Base-by-base conservation (phyloP, 2,797 vertebrate species). In the Cercopithecus petaurista region DNA sequence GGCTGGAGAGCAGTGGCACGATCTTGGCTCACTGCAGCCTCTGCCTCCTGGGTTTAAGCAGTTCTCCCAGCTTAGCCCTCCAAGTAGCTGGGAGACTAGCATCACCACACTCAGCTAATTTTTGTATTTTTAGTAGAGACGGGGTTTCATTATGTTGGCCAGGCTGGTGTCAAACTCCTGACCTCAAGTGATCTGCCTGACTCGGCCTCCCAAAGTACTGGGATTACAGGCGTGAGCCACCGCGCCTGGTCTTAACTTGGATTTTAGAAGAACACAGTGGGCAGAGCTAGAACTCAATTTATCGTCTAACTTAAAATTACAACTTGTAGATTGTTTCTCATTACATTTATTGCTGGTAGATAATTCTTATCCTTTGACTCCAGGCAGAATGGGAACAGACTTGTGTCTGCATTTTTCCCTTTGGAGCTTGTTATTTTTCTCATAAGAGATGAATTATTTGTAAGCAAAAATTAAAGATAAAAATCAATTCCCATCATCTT, bases 401-500 rank as follows among this genome's bases (percentile, higher is more conserved):
- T 52, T 21, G 64, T 90, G 88, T 88, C 88, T 95, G 82, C 28
- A n/a, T 67, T 97, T 96, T 97, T 92, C 88, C 97, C 95, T 90
- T 79, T 83, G 92, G 79, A 95, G 43, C 79, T 96, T 96, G 77
- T 96, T 98, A 96, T 94, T 96, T 97, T 97, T 98, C 92, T 97
- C 90, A 75, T 88, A 97, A 97, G 88, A 96, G 93, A 97, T 96
- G 92, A 95, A 97, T 97, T 98, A 97, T 97, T 97, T 97, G 98
- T 97, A 94, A 97, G 95, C 92, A 97, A 97, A 98, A 97, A 93
- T 97, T 98, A 95, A 93, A 97, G 95, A 96, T 96, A 98, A 97
- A 98, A 98, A 97, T 97, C 92, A 97, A 93, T 97, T 92, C 30
- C 88, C 90, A 93, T 97, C 85, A 94, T 96, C 80, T 96, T 87